Base-by-base conservation (phyloP, 2,113 vertebrate genomes). In the Patagioenas fasciata region DNA sequence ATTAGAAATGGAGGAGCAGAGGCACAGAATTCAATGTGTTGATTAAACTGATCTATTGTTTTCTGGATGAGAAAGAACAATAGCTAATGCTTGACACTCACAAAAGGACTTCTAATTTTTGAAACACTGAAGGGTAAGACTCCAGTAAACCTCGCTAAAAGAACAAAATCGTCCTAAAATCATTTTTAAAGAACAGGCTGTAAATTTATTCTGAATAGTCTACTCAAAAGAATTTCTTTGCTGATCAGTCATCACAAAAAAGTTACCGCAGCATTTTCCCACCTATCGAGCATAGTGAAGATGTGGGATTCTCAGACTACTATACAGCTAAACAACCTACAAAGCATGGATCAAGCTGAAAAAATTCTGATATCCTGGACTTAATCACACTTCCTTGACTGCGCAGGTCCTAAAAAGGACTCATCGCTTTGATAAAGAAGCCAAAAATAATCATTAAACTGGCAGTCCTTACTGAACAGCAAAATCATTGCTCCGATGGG, bases 41-140 rank as follows among this genome's bases (percentile, higher is more conserved):
- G 47, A 90, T 69, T 67, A 64, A 88, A 96, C 20, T 90, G 74
- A 95, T 94, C 73, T 48, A 26, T 65, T 85, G 36, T 44, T 75
- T 83, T 56, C 36, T 70, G 28, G 25, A 88, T 67, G 5, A 79
- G 56, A 67, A 81, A 78, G 3, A 91, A 78, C 71, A 70, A 56
- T 19, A 91, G 38, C 25, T 73, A 80, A 66, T 56, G 31, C 32
- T 29, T 82, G 38, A 17, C 67, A 64, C 26, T 61, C n/a, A 84
- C 10, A n/a, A 53, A 70, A 58, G n/a, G 4, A 96, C 85, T 58
- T 3, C 26, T 17, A 6, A 17, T 71, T 73, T 86, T 54, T 84
- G 58, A 78, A 23, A 65, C 10, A 82, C 48, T 54, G 50, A 40
- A 80, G 6, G 2, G 5, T 65, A 70, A 82, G 50, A 57, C 51